These are phyloP conservation scores for Heliconius himera DNA, from an alignment of 1,140 invertebrate genomes.

Conservation along the genomic window DNA sequence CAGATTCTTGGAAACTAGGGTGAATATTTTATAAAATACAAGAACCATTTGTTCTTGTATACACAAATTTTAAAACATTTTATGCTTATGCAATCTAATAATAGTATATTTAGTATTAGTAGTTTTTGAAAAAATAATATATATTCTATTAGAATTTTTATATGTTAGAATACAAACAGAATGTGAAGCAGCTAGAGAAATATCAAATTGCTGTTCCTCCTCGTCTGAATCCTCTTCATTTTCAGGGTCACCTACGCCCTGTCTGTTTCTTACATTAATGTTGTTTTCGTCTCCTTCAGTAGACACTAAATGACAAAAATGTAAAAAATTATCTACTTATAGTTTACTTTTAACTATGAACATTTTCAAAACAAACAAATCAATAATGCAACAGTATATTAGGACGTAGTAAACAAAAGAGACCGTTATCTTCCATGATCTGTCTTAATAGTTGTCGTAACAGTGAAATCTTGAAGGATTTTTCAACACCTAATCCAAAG, in stretches of 20 bases:
- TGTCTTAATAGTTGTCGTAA: constrained; percentile 43
- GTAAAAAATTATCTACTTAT: neutral
- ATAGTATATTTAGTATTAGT: no score
- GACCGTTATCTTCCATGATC: constrained; percentile 58
- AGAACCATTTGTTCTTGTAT: no score
- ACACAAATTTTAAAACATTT: no score
- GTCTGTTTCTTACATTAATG: constrained; percentile 29
- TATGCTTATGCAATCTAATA: no score
- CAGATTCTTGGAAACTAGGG: no score
- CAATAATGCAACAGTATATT: neutral
- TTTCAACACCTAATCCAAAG: constrained; percentile 33
- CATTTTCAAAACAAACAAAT: constrained; percentile 18
- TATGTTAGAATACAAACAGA: constrained; percentile 67
- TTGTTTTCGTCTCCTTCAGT: constrained; percentile 41
- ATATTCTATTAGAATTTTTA: no score
- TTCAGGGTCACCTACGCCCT: constrained; percentile 20
- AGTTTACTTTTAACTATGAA: neutral
- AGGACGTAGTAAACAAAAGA: constrained; percentile 23
- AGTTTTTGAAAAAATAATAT: neutral
- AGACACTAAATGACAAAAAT: constrained; percentile 27
- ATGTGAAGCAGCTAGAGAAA: constrained; percentile 78
- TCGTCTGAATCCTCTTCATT: constrained; percentile 45
- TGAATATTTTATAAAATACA: no score
- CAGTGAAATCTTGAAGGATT: constrained; percentile 48
- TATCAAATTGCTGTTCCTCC: constrained; percentile 73